Percentiles rank a stretch among this genome's conserved stretches.
These are phyloP conservation scores for Gasterosteus nipponicus DNA, from an alignment of 2,113 vertebrate species.

Conservation along the genomic window DNA sequence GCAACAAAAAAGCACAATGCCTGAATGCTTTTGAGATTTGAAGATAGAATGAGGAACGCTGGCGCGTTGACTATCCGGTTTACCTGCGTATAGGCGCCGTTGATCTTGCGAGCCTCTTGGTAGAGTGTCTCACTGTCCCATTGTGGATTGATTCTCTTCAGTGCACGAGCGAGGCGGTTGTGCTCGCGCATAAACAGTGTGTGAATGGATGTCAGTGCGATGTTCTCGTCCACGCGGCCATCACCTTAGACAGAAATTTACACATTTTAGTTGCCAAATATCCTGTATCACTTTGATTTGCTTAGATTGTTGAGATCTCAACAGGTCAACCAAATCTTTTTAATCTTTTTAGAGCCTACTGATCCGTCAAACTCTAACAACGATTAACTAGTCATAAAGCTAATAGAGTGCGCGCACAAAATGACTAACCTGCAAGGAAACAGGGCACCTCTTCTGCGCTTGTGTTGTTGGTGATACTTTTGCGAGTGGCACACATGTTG, in stretches of 20 bases:
- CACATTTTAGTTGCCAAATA: background rate
- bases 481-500: slow-evolving; percentile 74
- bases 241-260: slow-evolving; percentile 72
- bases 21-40: background rate
- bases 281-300: too few relatives aligned
- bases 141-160: slow-evolving; percentile 72
- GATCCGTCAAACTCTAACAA: too few relatives aligned
- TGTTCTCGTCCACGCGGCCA: slow-evolving; percentile 78
- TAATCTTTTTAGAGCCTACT: too few relatives aligned
- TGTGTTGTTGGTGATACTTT: slow-evolving; percentile 60
- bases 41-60: too few relatives aligned
- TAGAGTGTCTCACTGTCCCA: slow-evolving; percentile 82
- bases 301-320: too few relatives aligned
- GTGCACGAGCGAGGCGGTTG: slow-evolving; percentile 80
- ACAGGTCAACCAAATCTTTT: too few relatives aligned
- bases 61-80: background rate
- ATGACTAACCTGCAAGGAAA: slow-evolving; percentile 78
- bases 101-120: slow-evolving; percentile 83
- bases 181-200: slow-evolving; percentile 83
- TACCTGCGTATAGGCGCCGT: slow-evolving; percentile 81
- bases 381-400: background rate
- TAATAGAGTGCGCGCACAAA: background rate
- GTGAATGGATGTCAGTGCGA: slow-evolving; percentile 79
- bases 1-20: background rate
- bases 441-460: slow-evolving; percentile 79